These are phyloP conservation scores for Coregonus sp. DNA, from an alignment of 2,797 vertebrate species.

Conservation along the genomic window DNA sequence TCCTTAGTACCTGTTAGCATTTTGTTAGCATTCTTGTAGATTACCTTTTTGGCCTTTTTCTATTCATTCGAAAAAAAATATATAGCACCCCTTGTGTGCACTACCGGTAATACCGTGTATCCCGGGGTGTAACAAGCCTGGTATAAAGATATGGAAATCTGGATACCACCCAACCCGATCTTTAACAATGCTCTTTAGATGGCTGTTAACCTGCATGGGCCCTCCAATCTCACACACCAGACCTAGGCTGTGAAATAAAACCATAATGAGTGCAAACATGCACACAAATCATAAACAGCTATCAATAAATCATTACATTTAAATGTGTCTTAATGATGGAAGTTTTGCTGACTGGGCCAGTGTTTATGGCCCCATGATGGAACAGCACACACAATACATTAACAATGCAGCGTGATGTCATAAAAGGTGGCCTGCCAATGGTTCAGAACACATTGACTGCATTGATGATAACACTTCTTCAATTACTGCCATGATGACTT, in stretches of 20 bases:
- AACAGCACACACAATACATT: constrained; percentile 72
- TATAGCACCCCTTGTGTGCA: too few relatives aligned
- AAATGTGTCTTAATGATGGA: constrained; percentile 80
- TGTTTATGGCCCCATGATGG: constrained; percentile 75
- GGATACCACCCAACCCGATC: too few relatives aligned
- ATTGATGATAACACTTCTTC: constrained; percentile 74
- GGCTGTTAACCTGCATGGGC: constrained; percentile 61
- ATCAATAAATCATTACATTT: constrained; percentile 85
- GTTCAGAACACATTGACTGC: constrained; percentile 72
- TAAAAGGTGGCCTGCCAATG: constrained; percentile 76
- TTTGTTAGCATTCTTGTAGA: too few relatives aligned
- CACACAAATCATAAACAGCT: constrained; percentile 77
- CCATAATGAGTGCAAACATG: constrained; percentile 49
- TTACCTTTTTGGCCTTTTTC: too few relatives aligned
- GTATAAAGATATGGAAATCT: too few relatives aligned
- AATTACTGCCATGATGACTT: constrained; percentile 62
- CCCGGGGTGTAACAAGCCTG: too few relatives aligned
- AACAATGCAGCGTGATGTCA: constrained; percentile 73
- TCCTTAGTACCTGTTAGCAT: too few relatives aligned
- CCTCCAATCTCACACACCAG: constrained; percentile 56
- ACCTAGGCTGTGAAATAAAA: constrained; percentile 59
- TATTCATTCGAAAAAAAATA: too few relatives aligned
- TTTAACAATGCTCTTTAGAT: constrained; percentile 43
- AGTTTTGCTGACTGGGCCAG: constrained; percentile 78
- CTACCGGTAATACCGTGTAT: too few relatives aligned